Evolutionary conservation across 2,113 vertebrate genomes (phyloP).

Genomic region (Prolemur simus): DNA sequence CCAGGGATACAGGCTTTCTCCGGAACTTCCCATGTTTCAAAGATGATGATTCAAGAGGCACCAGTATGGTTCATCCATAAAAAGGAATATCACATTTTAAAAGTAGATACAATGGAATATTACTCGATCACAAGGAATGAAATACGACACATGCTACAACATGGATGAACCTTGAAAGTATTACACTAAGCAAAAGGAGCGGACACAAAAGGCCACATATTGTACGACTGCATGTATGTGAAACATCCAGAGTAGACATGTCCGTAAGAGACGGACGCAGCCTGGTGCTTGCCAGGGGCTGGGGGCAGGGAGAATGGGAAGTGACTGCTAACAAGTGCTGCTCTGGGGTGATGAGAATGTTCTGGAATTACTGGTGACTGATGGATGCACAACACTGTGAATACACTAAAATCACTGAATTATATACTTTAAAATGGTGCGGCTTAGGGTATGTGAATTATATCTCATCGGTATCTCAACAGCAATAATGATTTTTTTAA

Average conservation of each 20-base stretch:
- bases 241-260: not conserved
- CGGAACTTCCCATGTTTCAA: not conserved
- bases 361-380: not conserved
- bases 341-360: not conserved
- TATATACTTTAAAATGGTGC: not conserved
- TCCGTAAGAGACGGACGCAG: not conserved
- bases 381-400: not conserved
- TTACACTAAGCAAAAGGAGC: not conserved
- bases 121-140: not conserved
- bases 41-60: not conserved
- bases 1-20: not conserved
- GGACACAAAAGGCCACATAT: not conserved
- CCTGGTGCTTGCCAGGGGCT: not conserved
- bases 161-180: not conserved
- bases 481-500: not conserved
- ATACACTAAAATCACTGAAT: not conserved
- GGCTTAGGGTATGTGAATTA: not conserved
- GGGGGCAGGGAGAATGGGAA: not conserved
- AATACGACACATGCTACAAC: not conserved
- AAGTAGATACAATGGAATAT: not conserved
- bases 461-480: not conserved
- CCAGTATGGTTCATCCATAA: not conserved
- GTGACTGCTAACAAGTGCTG: not conserved
- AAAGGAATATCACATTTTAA: not conserved
- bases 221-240: accelerated